A percentile compares a stretch with the other conserved stretches of the same genome.
phyloP scores from a whole-genome alignment of 2,888 invertebrate genomes.

The Ecdyonurus torrentis region DNA sequence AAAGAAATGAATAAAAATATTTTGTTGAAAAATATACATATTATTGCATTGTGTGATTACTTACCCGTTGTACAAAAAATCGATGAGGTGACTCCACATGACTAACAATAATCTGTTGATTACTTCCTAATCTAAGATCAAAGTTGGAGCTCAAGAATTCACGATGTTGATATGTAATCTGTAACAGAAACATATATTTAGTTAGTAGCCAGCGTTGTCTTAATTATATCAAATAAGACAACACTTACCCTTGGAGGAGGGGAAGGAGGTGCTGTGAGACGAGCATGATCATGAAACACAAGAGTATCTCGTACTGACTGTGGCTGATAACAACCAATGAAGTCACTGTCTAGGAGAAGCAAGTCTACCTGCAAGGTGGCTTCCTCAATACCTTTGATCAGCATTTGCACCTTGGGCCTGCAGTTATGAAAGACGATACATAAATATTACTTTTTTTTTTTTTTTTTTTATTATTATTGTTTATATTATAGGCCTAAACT shows the following conservation, averaged over 20 bases:
- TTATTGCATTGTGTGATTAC: slow-evolving; percentile 1
- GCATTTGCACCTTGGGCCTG: slow-evolving; percentile 8
- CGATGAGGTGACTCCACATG: slow-evolving; percentile 43
- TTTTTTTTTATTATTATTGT: too few species aligned
- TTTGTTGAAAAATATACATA: too few species aligned
- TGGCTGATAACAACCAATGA: slow-evolving; percentile 21
- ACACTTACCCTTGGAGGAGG: slow-evolving; percentile 26
- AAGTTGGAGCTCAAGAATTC: too few species aligned
- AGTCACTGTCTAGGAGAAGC: slow-evolving; percentile 9
- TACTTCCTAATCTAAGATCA: too few species aligned
- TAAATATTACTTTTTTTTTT: too few species aligned
- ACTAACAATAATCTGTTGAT: slow-evolving; percentile 38
- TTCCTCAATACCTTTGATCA: slow-evolving; percentile 10
- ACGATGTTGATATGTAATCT: too few species aligned
- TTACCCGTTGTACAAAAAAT: slow-evolving; percentile 50
- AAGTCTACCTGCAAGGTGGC: slow-evolving; percentile 14
- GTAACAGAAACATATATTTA: too few species aligned
- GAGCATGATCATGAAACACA: slow-evolving; percentile 25
- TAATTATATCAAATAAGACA: too few species aligned
- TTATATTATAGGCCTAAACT: too few species aligned
- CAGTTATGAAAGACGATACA: background rate
- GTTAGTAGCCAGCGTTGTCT: too few species aligned
- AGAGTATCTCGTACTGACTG: slow-evolving; percentile 29
- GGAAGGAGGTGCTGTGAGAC: slow-evolving; percentile 25
- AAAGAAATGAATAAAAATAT: too few species aligned